Base-by-base conservation (phyloP, 2,888 invertebrate genomes). In the Sminthurinus aureus region DNA sequence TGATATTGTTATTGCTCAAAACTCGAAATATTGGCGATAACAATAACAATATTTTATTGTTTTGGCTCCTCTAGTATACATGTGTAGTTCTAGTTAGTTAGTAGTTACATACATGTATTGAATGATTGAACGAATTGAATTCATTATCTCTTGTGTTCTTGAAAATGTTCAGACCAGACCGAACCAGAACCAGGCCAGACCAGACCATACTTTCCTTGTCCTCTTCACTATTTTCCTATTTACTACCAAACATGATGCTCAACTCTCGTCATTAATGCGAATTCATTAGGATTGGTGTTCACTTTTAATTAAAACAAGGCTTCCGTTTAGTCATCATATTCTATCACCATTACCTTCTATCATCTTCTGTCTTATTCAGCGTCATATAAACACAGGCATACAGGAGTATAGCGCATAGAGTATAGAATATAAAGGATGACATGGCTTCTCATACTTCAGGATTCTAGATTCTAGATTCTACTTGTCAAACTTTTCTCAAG, bases 241-340 rank as follows among this genome's bases (percentile, higher is more conserved):
- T 13, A 71, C 52, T 26, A 18, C 22, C 66, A 82, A n/a, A 52
- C 67, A 38, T 1, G 3, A 38, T 38, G 38, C 38, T 38, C 38
- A 6, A 13, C 79, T 52, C 26, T 79, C 50, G 20, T 79, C 75
- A 76, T 74, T 73, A 73, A 77, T 69, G 73, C 50, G 76, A 85
- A 82, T 85, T 86, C 84, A 86, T 86, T 86, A 84, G 84, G 84
- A 85, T 85, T 85, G 83, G 83, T 82, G 81, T 84, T 84, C 85
- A 76, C 58, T 71, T 81, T 85, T 84, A 85, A 86, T 85, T 86
- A 85, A 86, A 85, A 86, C 79, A 83, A 76, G 85, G 81, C 83
- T 84, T 85, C 64, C 51, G 26, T 81, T 81, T 69, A 50, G 79
- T 67, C 79, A 79, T 79, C 79, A 79, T 79, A 38, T 20, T 50